Evolutionary conservation across 2,888 invertebrate genomes (phyloP).

Genomic region (Cerceris rybyensis): DNA sequence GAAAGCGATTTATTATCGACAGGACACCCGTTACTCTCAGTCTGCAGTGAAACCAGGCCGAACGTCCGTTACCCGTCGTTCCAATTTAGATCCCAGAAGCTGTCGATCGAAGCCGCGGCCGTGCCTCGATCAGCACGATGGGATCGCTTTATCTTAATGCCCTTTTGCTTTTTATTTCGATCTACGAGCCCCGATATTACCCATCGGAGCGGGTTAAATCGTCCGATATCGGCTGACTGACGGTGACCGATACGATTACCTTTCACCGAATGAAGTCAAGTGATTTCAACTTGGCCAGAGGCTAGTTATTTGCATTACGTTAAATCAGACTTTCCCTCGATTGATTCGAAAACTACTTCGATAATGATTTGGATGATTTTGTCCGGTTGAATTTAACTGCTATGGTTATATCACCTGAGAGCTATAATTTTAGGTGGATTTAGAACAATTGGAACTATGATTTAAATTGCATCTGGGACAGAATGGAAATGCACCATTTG

Average conservation of each 20-base stretch:
- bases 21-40: conserved; percentile 58
- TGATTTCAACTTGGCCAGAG: background rate
- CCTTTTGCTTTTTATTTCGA: conserved; percentile 26
- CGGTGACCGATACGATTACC: background rate
- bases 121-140: conserved; percentile 41
- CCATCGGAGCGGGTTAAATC: conserved; percentile 26
- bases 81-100: conserved; percentile 51
- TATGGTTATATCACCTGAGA: no score
- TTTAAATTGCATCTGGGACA: no score
- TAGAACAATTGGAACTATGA: no score
- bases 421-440: no score
- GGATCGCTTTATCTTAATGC: conserved; percentile 48
- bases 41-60: conserved; percentile 56
- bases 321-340: no score
- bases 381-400: no score
- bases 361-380: no score
- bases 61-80: conserved; percentile 60
- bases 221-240: conserved; percentile 1
- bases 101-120: conserved; percentile 47
- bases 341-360: no score
- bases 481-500: no score
- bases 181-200: conserved; percentile 13
- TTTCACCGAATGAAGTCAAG: background rate
- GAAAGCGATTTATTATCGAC: conserved; percentile 57
- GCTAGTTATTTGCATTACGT: no score